Evolutionary conservation across 2,797 vertebrate species (phyloP).

Genomic region (Liasis olivaceus): DNA sequence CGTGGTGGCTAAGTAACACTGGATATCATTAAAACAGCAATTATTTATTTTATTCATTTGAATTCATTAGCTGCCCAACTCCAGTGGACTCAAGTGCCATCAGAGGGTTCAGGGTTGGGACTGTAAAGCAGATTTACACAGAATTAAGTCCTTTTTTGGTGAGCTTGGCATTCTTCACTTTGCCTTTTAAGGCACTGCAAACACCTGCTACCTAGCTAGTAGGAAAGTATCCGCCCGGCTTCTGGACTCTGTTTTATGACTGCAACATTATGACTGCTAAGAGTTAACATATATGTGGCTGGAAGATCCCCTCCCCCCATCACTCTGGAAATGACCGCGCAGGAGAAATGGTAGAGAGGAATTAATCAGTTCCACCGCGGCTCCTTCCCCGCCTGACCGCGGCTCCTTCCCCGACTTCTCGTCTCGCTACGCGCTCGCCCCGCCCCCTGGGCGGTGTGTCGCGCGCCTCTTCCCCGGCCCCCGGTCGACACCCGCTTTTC

Average conservation of each 20-base stretch:
- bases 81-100: no score
- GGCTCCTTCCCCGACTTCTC: no score
- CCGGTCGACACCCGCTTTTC: neutral
- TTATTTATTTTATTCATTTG: no score
- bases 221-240: neutral
- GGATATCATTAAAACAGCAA: no score
- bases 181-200: no score
- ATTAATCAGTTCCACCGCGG: neutral
- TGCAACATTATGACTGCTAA: neutral
- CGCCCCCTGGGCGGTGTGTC: no score
- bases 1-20: neutral
- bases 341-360: neutral
- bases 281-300: neutral
- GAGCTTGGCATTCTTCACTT: no score
- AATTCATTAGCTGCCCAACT: no score
- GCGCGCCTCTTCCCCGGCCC: neutral
- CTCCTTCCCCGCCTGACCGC: rapidly evolving
- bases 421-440: neutral
- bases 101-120: no score
- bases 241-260: neutral
- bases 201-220: neutral
- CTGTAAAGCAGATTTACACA: neutral
- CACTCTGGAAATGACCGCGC: neutral
- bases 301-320: neutral
- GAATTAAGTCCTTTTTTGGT: neutral